Evolutionary conservation across 2,113 vertebrate species (phyloP).

Genomic region (Gymnocephalus cernua): DNA sequence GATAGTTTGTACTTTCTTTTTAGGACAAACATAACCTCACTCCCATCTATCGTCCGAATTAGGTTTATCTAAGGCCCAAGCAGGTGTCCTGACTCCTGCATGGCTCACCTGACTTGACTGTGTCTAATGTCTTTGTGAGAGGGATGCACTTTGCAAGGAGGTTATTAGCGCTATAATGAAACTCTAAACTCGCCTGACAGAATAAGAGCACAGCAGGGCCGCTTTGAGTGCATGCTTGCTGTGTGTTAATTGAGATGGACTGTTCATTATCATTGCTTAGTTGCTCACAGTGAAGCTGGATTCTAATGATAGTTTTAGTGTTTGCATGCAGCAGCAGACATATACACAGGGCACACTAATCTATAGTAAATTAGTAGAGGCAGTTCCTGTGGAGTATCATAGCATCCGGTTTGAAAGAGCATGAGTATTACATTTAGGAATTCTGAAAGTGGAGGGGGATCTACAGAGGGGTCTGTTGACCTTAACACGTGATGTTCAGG

Average conservation of each 20-base stretch:
- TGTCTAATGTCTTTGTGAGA: constrained; percentile 24
- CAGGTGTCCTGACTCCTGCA: background rate
- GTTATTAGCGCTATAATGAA: constrained; percentile 63
- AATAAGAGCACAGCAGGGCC: constrained; percentile 69
- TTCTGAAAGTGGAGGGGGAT: constrained; percentile 1
- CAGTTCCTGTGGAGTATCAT: background rate
- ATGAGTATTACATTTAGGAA: background rate
- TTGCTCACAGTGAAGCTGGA: constrained; percentile 51
- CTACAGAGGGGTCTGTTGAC: constrained; percentile 55
- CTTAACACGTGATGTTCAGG: constrained; percentile 87
- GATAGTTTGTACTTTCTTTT: background rate
- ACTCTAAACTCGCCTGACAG: constrained; percentile 64
- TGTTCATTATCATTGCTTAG: constrained; percentile 68
- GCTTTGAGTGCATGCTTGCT: constrained; percentile 48
- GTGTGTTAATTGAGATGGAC: constrained; percentile 71
- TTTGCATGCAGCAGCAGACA: constrained; percentile 38
- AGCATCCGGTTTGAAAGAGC: background rate
- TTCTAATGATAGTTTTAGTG: constrained; percentile 54
- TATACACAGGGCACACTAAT: constrained; percentile 8
- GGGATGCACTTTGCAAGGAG: constrained; percentile 34
- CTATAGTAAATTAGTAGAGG: constrained; percentile 4
- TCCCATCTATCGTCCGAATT: background rate
- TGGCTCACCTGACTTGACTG: constrained; percentile 44
- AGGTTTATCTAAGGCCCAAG: background rate
- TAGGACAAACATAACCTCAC: background rate